Evolutionary conservation across 1,140 invertebrate genomes (phyloP).

Genomic region (Phocides pigmalion): DNA sequence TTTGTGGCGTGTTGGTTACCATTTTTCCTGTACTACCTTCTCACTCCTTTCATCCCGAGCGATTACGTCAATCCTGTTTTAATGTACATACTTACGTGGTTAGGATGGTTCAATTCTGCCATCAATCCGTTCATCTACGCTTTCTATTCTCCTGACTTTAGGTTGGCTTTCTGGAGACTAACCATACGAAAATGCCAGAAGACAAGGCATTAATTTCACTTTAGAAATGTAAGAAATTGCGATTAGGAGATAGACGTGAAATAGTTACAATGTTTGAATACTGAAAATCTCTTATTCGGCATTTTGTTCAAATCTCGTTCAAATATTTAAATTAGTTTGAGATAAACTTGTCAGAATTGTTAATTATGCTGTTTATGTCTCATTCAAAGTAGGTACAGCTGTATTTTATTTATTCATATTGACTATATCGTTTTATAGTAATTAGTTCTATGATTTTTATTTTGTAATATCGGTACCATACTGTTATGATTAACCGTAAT

Average conservation of each 20-base stretch:
- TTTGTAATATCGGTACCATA: no score
- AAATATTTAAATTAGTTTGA: no score
- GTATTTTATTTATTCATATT: no score
- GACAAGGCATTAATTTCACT: slow-evolving; percentile 45
- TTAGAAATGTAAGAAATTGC: background rate
- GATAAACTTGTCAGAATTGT: no score
- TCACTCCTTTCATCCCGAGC: slow-evolving; percentile 88
- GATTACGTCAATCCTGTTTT: slow-evolving; percentile 85
- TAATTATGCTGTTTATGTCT: no score
- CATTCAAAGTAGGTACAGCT: no score
- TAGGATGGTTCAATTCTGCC: slow-evolving; percentile 96
- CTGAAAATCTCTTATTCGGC: no score
- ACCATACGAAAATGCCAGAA: slow-evolving; percentile 85
- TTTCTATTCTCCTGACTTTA: slow-evolving; percentile 93
- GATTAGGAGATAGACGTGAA: background rate
- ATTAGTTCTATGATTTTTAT: no score
- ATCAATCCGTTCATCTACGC: slow-evolving; percentile 95
- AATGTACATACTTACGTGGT: slow-evolving; percentile 94
- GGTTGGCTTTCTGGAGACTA: slow-evolving; percentile 92
- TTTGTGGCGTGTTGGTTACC: slow-evolving; percentile 91
- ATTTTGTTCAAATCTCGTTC: no score
- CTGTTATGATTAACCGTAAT: no score
- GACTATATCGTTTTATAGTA: no score
- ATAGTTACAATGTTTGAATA: no score
- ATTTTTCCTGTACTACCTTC: slow-evolving; percentile 92